These are phyloP conservation scores for Oryzias celebensis DNA, from an alignment of 2,113 vertebrate genomes.

Conservation along the genomic window DNA sequence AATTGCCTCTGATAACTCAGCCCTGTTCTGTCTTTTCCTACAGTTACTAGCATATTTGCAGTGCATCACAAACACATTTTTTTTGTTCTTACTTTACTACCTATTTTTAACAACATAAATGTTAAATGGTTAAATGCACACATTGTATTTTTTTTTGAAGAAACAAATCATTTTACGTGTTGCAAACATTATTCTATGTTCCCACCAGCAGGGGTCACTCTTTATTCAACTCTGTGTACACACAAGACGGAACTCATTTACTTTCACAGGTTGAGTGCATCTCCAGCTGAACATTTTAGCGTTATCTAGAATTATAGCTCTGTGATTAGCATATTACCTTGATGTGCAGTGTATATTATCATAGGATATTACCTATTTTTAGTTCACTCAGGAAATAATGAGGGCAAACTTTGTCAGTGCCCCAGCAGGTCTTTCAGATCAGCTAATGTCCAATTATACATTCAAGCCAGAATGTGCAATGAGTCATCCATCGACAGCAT, in stretches of 20 bases:
- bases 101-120: too few relatives aligned
- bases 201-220: constrained; percentile 51
- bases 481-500: not conserved
- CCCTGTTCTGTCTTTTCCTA: too few relatives aligned
- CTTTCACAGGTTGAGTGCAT: not conserved
- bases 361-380: constrained; percentile 8
- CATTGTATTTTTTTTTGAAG: too few relatives aligned
- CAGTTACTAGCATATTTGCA: too few relatives aligned
- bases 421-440: not conserved
- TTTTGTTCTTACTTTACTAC: too few relatives aligned
- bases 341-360: not conserved
- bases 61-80: too few relatives aligned
- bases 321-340: constrained; percentile 8
- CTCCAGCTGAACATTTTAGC: not conserved
- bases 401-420: constrained; percentile 10
- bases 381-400: not conserved
- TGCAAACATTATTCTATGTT: too few relatives aligned
- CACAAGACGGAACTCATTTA: not conserved
- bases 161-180: too few relatives aligned
- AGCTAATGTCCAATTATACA: constrained; percentile 8
- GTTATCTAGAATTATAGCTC: not conserved
- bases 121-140: too few relatives aligned
- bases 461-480: not conserved
- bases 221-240: constrained; percentile 1
- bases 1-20: too few relatives aligned